A percentile compares a stretch with the other conserved stretches of the same genome.
These are phyloP conservation scores for Ptychoptera albimana DNA, from an alignment of 2,888 invertebrate genomes.

Conservation along the genomic window DNA sequence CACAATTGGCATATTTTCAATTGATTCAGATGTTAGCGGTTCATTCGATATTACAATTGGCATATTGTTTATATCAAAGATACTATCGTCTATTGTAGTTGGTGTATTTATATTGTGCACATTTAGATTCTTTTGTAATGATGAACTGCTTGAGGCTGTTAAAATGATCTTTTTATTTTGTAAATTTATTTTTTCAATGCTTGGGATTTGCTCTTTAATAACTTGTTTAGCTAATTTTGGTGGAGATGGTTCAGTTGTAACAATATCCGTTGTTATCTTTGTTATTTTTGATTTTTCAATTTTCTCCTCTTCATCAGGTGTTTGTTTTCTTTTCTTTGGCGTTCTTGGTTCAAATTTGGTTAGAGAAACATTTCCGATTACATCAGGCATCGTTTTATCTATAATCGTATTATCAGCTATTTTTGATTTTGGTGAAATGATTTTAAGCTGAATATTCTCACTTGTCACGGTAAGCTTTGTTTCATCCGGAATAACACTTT, in stretches of 20 bases:
- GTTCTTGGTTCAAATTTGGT: slow-evolving; percentile 3
- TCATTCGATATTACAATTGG: slow-evolving; percentile 59
- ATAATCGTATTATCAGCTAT: not conserved
- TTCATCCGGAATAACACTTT: not conserved
- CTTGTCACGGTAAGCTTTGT: too few relatives aligned
- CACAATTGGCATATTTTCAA: slow-evolving; percentile 51
- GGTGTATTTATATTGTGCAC: not conserved
- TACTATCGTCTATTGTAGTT: slow-evolving; percentile 29
- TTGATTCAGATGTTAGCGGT: slow-evolving; percentile 40
- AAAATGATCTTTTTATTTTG: slow-evolving; percentile 3
- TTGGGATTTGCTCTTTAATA: not conserved
- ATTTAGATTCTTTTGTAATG: too few relatives aligned
- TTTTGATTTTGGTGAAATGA: not conserved
- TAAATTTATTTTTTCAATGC: not conserved
- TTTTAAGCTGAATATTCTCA: not conserved
- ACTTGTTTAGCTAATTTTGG: not conserved
- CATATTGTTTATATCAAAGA: slow-evolving; percentile 61
- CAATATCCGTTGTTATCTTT: too few relatives aligned
- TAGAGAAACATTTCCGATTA: too few relatives aligned
- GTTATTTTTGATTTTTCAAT: too few relatives aligned
- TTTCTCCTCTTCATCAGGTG: slow-evolving; percentile 16
- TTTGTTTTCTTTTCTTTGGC: slow-evolving; percentile 16
- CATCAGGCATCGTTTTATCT: not conserved
- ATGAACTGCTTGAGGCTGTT: not conserved
- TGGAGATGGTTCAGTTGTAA: not conserved